Base-by-base conservation (phyloP, 1,140 invertebrate genomes). In the Trichoplusia ni region DNA sequence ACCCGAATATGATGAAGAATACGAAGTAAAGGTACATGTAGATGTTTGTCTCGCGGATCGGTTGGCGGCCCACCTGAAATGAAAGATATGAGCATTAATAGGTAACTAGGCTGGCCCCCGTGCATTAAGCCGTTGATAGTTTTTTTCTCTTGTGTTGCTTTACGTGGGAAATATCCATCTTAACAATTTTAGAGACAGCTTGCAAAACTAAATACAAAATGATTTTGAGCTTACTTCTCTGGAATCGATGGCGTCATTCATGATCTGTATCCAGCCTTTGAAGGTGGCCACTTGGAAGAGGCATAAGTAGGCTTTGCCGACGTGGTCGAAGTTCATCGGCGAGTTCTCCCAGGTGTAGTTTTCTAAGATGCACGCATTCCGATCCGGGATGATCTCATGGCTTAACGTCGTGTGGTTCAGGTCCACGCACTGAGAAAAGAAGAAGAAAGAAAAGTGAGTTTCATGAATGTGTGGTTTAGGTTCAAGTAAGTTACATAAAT, bases 11-110 rank as follows among this genome's bases (percentile, higher is more conserved):
- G 74, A 99, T 98, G 91, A 99, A 99, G 89, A 98, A 96, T 77
- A 99, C 97, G 91, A 99, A 99, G 92, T 99, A 99, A 58, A 99
- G 92, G 91, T 99, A 99, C 96, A 98, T 98, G 91, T 97, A 97
- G 86, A 98, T 96, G 91, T 97, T 99, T 49, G 95, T 95, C 93
- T 99, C 98, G 84, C 96, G 91, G 66, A 96, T 94, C 58, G 98
- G 98, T 92, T 99, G 98, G 73, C 96, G 94, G 68, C 95, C 92
- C 66, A 96, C 88, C 97, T 98, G 66, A 16, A 77, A 75, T 14
- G 8, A 21, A 61, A 11, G 58, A 35, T 18, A 37, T 40, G n/a
- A n/a, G n/a, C n/a, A n/a, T n/a, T n/a, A n/a, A n/a, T n/a, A n/a
- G n/a, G n/a, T n/a, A n/a, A n/a, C n/a, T n/a, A n/a, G n/a, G n/a